phyloP scores from a whole-genome alignment of 2,113 vertebrate species.

The Pteronura brasiliensis region DNA sequence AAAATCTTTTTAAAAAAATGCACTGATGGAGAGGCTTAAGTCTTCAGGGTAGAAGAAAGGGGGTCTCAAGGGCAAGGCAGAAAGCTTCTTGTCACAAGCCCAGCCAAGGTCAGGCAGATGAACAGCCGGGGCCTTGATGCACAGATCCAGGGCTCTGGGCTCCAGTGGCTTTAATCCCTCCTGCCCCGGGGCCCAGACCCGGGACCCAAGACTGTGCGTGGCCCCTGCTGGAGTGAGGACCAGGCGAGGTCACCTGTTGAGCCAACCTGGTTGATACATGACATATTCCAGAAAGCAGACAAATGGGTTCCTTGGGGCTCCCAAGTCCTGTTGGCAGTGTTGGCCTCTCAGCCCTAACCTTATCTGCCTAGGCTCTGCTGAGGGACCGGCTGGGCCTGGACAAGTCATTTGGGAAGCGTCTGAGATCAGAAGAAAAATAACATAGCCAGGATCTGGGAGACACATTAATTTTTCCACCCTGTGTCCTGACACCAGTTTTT shows the following conservation, averaged over 20 bases:
- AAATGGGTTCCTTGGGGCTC: background rate
- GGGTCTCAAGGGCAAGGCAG: background rate
- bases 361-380: background rate
- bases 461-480: slow-evolving; percentile 66
- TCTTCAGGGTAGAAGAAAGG: background rate
- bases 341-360: background rate
- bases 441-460: slow-evolving; percentile 77
- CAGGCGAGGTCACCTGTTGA: background rate
- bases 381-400: slow-evolving; percentile 36
- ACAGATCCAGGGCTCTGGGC: background rate
- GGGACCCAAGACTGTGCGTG: background rate
- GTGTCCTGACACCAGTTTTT: slow-evolving; percentile 65
- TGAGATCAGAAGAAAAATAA: slow-evolving; percentile 54
- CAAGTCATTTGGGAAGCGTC: slow-evolving; percentile 60
- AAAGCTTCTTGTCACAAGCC: background rate
- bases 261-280: background rate
- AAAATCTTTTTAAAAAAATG: no score
- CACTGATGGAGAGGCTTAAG: background rate
- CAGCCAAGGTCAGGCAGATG: background rate
- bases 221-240: background rate
- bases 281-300: background rate
- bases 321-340: background rate
- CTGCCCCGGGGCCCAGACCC: background rate
- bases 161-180: background rate
- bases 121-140: background rate